Evolutionary conservation across 1,140 invertebrate genomes (phyloP), one percentile per base, ranked within the genome.

Genomic region (Laupala kohalensis): DNA sequence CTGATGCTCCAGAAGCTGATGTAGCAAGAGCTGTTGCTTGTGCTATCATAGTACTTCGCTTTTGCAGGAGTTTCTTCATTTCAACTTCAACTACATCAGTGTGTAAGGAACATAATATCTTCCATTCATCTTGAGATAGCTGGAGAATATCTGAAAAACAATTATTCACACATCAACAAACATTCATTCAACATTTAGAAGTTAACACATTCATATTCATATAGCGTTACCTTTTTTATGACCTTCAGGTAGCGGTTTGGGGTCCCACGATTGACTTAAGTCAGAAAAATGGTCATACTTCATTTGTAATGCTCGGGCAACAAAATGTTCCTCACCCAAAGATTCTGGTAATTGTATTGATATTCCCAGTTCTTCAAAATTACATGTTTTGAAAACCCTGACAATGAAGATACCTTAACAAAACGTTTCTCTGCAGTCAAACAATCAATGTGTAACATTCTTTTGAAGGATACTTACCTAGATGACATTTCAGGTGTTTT

Each of bases 221-320:
- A n/a, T n/a, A n/a, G n/a, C n/a, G 9, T 53, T 23, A 68, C 67
- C 67, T 68, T 68, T 68, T 23, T 68, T 26, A 29, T 68, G 26
- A 29, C 29, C 67, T 29, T 27, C 25, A 5, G 27, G 28, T 0
- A 68, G 12, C 29, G 67, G 67, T 6, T 68, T 68, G n/a, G 62
- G 63, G 23, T 72, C 19, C 73, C 80, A 86, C n/a, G 80, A 82
- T 3, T 19, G 67, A 25, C 75, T 73, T 6, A 75, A 75, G 66
- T 83, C 80, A 1, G 82, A 83, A 66, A 80, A 83, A 77, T 88
- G 86, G 74, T 89, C 87, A 74, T 87, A 88, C 70, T 82, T 83
- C 5, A 86, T 71, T 82, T 87, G 87, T 64, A 89, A 79, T 6
- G 81, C 83, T 64, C 88, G 79, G 24, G 89, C 76, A 0, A 86